Conservation (phyloP, 1,140 invertebrate species). For the Caenorhabditis remanei region DNA sequence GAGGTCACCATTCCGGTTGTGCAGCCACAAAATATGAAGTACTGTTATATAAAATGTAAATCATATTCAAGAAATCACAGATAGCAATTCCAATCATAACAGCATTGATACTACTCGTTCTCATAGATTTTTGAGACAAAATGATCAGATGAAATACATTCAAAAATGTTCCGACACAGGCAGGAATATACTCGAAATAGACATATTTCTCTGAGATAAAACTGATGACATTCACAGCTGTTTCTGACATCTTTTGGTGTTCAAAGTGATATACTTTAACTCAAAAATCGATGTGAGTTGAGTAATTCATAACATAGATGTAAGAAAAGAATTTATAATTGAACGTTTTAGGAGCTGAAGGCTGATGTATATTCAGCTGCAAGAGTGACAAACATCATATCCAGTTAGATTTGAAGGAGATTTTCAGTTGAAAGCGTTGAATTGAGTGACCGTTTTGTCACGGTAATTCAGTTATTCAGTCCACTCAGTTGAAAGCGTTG, state of each 20-base stretch:
- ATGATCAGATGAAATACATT: not conserved
- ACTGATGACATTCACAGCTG: not conserved
- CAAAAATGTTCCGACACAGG: not conserved
- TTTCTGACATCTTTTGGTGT: not conserved
- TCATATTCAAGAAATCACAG: slow-evolving; percentile 25
- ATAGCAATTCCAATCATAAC: not conserved
- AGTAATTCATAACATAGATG: not conserved
- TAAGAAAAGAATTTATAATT: not conserved
- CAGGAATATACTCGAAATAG: not conserved
- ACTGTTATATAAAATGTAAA: not conserved
- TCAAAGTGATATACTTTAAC: not conserved
- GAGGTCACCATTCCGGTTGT: not conserved
- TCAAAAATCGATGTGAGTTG: not conserved
- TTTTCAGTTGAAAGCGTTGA: too few species aligned
- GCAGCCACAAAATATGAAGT: not conserved
- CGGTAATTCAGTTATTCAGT: too few species aligned
- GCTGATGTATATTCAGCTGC: not conserved
- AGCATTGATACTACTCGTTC: not conserved
- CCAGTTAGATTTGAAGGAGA: too few species aligned
- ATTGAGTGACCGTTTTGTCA: too few species aligned
- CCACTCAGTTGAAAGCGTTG: too few species aligned
- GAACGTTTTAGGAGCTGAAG: not conserved
- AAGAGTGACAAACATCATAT: not conserved
- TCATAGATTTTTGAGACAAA: slow-evolving; percentile 14
- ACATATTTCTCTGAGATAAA: not conserved